Conservation (phyloP, 2,797 vertebrate species). For the Zenarchopterus dispar region DNA sequence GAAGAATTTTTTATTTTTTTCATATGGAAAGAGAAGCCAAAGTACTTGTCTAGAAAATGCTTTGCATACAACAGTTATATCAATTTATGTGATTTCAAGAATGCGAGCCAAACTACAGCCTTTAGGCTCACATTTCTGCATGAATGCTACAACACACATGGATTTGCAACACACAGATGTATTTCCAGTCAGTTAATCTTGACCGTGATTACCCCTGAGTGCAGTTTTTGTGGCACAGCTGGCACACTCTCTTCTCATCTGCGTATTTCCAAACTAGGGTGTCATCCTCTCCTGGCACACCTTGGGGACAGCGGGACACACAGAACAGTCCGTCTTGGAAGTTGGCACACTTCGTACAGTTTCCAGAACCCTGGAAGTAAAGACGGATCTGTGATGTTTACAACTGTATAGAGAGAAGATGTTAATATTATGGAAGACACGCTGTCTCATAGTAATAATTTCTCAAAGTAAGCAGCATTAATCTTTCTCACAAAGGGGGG, state of each 20-base stretch:
- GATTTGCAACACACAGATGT: slow-evolving; percentile 19
- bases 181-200: slow-evolving; percentile 12
- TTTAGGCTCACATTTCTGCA: slow-evolving; percentile 16
- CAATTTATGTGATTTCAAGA: slow-evolving; percentile 17
- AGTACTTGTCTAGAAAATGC: background rate
- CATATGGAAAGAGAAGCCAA: background rate
- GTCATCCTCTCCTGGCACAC: slow-evolving; percentile 88
- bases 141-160: slow-evolving; percentile 29
- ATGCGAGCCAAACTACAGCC: slow-evolving; percentile 24
- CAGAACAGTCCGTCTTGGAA: slow-evolving; percentile 92
- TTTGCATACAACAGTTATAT: background rate
- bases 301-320: slow-evolving; percentile 89
- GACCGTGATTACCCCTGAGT: slow-evolving; percentile 85
- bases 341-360: slow-evolving; percentile 89
- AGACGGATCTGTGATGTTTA: slow-evolving; percentile 32
- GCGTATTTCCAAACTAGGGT: slow-evolving; percentile 92
- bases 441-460: slow-evolving; percentile 45
- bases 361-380: slow-evolving; percentile 85
- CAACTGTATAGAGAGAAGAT: slow-evolving; percentile 9
- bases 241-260: slow-evolving; percentile 84
- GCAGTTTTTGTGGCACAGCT: slow-evolving; percentile 93
- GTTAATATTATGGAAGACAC: slow-evolving; percentile 45
- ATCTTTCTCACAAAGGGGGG: slow-evolving; percentile 26
- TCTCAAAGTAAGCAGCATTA: slow-evolving; percentile 7
- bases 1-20: background rate